phyloP scores from a whole-genome alignment of 2,888 invertebrate genomes.

The Drosophila anceps region DNA sequence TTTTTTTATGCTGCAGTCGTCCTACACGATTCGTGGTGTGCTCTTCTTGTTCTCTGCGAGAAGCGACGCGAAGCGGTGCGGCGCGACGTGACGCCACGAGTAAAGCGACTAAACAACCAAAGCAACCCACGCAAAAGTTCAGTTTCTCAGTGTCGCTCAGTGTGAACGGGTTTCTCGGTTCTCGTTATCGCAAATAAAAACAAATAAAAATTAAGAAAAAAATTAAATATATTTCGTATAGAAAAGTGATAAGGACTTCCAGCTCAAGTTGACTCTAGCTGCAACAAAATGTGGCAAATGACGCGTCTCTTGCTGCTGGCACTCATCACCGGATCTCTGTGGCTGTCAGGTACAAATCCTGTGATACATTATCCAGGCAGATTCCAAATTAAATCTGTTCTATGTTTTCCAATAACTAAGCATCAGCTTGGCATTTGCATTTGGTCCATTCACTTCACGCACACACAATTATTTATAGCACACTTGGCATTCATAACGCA shows the following conservation, averaged over 20 bases:
- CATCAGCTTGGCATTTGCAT: slow-evolving; percentile 22
- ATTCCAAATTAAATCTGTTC: slow-evolving; percentile 35
- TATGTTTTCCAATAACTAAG: slow-evolving; percentile 15
- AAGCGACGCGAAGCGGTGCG: slow-evolving; percentile 5
- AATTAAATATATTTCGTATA: not conserved
- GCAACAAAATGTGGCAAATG: slow-evolving; percentile 51
- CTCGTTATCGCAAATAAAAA: slow-evolving; percentile 24
- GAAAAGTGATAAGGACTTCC: slow-evolving; percentile 41
- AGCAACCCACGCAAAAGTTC: slow-evolving; percentile 68
- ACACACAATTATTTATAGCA: slow-evolving; percentile 33
- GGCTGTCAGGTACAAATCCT: slow-evolving; percentile 58
- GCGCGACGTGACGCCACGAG: slow-evolving; percentile 11
- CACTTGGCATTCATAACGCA: slow-evolving; percentile 21
- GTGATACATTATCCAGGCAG: not conserved
- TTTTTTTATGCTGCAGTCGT: slow-evolving; percentile 56
- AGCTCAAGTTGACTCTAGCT: slow-evolving; percentile 21
- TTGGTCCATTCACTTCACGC: slow-evolving; percentile 19
- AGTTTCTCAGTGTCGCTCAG: slow-evolving; percentile 63
- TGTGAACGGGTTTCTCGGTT: slow-evolving; percentile 61
- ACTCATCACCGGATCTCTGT: slow-evolving; percentile 56
- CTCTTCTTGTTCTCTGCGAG: slow-evolving; percentile 37
- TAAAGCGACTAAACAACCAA: slow-evolving; percentile 42
- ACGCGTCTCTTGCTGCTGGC: slow-evolving; percentile 59
- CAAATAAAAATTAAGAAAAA: not conserved
- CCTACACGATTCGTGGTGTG: slow-evolving; percentile 48